Evolutionary conservation across 2,113 vertebrate species (phyloP).

Genomic region (Etheostoma cragini): DNA sequence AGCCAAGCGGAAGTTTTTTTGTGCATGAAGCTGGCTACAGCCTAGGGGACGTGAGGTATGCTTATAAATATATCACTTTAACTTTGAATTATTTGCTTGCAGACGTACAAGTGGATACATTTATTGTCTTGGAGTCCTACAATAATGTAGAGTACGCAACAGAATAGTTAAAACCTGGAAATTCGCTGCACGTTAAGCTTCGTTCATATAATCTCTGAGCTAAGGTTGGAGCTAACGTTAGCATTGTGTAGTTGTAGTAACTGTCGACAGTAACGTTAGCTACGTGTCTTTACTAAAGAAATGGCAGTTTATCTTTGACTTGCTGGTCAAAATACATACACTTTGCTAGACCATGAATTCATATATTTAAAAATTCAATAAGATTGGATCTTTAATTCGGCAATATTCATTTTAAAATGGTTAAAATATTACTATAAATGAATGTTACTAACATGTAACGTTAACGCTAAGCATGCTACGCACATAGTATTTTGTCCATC

Average conservation of each 20-base stretch:
- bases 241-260: neutral
- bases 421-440: neutral
- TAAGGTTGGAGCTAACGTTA: constrained; percentile 7
- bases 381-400: neutral
- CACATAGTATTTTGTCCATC: neutral
- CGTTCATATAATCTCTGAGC: neutral
- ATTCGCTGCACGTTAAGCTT: neutral
- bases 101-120: accelerated
- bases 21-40: neutral
- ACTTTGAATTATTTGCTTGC: neutral
- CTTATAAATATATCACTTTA: neutral
- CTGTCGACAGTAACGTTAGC: accelerated
- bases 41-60: neutral
- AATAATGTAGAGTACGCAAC: too few species aligned
- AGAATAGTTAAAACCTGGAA: accelerated
- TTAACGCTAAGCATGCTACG: neutral
- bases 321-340: accelerated
- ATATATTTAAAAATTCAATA: accelerated
- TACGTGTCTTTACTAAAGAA: neutral
- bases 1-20: constrained; percentile 47
- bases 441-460: too few species aligned
- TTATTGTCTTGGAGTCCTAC: accelerated
- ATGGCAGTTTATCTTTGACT: neutral
- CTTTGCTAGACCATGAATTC: accelerated
- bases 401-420: neutral